Conservation (phyloP, 2,113 vertebrate genomes). For the Plecturocebus donacophilus region DNA sequence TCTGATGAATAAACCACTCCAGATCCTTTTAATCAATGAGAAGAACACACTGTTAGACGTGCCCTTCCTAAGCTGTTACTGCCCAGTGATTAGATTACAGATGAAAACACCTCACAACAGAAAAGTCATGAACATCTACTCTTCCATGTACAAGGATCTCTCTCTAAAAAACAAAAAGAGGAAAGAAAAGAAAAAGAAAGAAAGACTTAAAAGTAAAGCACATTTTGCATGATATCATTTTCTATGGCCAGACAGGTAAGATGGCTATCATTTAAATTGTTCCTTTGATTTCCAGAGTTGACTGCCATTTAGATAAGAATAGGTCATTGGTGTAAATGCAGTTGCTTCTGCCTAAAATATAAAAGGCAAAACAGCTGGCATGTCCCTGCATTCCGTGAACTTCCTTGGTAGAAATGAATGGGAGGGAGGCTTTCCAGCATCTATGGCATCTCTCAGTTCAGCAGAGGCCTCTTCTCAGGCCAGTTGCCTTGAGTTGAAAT, state of each 20-base stretch:
- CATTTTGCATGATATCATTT: background rate
- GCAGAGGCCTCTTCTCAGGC: fast-evolving
- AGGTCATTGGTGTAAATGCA: background rate
- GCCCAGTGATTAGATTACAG: background rate
- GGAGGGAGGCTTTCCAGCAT: fast-evolving
- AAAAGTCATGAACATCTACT: background rate
- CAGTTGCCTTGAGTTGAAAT: fast-evolving
- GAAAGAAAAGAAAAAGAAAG: background rate
- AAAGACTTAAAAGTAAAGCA: background rate
- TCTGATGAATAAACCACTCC: background rate
- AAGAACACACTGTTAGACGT: background rate
- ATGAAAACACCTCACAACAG: background rate
- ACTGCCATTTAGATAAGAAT: background rate
- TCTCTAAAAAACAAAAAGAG: background rate
- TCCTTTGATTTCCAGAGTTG: background rate
- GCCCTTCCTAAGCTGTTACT: background rate
- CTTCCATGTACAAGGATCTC: background rate
- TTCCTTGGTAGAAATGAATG: fast-evolving
- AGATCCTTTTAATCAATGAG: background rate
- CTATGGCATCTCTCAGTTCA: fast-evolving
- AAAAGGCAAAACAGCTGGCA: fast-evolving
- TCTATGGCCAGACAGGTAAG: background rate
- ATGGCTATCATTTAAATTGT: background rate
- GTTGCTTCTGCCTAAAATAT: background rate
- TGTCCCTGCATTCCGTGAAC: fast-evolving